phyloP scores from a whole-genome alignment of 2,797 vertebrate genomes.

The Hozukius guyotensis region DNA sequence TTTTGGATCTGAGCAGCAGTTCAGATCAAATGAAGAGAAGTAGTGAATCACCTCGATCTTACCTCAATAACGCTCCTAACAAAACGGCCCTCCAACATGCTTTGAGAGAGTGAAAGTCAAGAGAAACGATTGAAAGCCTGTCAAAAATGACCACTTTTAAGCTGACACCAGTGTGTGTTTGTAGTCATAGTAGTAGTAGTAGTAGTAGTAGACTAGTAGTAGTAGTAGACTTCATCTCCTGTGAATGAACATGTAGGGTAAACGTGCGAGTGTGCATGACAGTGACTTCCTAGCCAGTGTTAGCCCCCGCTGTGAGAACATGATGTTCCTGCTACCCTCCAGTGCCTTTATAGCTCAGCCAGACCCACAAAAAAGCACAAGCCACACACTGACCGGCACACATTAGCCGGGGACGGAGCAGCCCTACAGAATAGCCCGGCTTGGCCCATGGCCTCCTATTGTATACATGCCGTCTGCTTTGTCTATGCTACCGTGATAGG shows the following conservation, averaged over 20 bases:
- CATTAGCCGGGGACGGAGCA: slow-evolving; percentile 56
- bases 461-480: slow-evolving; percentile 80
- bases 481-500: slow-evolving; percentile 75
- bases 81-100: not conserved
- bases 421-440: slow-evolving; percentile 56
- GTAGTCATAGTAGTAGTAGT: not conserved
- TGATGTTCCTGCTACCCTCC: slow-evolving; percentile 67
- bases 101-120: slow-evolving; percentile 1
- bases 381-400: slow-evolving; percentile 62
- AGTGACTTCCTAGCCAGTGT: slow-evolving; percentile 49
- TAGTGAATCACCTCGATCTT: slow-evolving; percentile 13
- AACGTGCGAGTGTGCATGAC: slow-evolving; percentile 43
- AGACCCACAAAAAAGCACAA: slow-evolving; percentile 42
- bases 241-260: slow-evolving; percentile 41
- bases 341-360: slow-evolving; percentile 58
- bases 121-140: not conserved
- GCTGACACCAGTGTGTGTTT: slow-evolving; percentile 7
- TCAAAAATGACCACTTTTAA: not conserved
- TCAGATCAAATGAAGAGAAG: slow-evolving; percentile 21
- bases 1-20: slow-evolving; percentile 19
- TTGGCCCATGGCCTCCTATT: slow-evolving; percentile 74
- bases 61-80: not conserved
- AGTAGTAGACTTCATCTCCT: slow-evolving; percentile 21
- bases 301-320: slow-evolving; percentile 60
- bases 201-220: no score